Base-by-base conservation (phyloP, 2,113 vertebrate species). In the Scophthalmus maximus region DNA sequence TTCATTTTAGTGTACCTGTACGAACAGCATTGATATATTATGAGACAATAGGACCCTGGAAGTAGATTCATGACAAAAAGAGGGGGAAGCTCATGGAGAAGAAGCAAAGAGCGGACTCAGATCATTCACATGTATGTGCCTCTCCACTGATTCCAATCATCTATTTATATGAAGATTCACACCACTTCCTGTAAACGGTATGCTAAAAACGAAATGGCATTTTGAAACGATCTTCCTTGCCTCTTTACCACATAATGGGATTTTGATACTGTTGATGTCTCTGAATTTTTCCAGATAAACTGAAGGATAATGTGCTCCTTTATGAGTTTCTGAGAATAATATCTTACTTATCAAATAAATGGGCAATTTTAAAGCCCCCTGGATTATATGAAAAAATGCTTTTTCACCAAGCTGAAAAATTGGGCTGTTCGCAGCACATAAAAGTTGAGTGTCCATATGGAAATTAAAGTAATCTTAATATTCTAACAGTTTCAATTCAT, bases 1-100 rank as follows among this genome's bases (percentile, higher is more conserved):
- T 99, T 99, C 98, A 99, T 99, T 91, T 99, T 99, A 1, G 98
- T 99, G 86, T 98, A 99, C 86, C 98, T 99, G 90, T 46, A 67
- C 76, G 77, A 23, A 72, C 53, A 47, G 20, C n/a, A 73, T 1
- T 2, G 29, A 26, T 17, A 64, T 10, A n/a, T 47, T 12, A 46
- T 11, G 20, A 40, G 22, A 50, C n/a, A 25, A 20, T 1, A 0
- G 1, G 17, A 10, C 17, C 6, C 3, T 8, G 1, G 25, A 3
- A 7, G 12, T 7, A 29, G 15, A 29, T 27, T 52, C 25, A 18
- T 8, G 17, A 29, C 3, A 18, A 53, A 10, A 18, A 3, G 26
- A 12, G 52, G 14, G 22, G 11, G 25, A n/a, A 22, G 6, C 7
- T 18, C 18, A 25, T 20, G 27, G 26, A 3, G 7, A 7, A 47